Base-by-base conservation (phyloP, 2,113 vertebrate genomes). In the Podilymbus podiceps region DNA sequence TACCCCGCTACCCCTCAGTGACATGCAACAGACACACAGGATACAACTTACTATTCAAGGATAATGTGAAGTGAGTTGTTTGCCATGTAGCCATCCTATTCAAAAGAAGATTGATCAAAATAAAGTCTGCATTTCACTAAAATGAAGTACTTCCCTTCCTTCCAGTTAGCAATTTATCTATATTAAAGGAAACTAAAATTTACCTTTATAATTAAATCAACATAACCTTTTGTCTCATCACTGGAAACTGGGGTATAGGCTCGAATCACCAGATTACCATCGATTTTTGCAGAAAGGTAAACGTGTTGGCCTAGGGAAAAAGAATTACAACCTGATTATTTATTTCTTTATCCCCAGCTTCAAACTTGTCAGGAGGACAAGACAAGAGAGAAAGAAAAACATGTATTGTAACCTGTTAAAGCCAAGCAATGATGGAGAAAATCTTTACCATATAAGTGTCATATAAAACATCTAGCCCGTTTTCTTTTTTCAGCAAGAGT, bases 171-270 rank as follows among this genome's bases (percentile, higher is more conserved):
- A 81, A 78, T 27, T 55, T 38, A 50, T 8, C 46, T 44, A 4
- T 67, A 49, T 18, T 42, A 82, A 89, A 64, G 42, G 38, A 82
- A 95, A 47, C 24, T 17, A 72, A 69, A 75, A 75, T 42, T 96
- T 97, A 99, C 99, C 98, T 99, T 99, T 85, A 99, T 98, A 87
- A 99, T 97, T 19, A 99, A 98, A 96, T 99, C 99, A 20, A 99
- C 99, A 66, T 98, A 97, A 83, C 99, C 99, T 93, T 97, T 98
- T 69, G 99, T 98, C 42, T 99, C 98, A 3, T 99, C 99, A 50
- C 98, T 98, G 96, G 99, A 99, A 82, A 99, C 98, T 0, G 99
- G 99, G 4, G 99, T 99, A 86, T 99, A 99, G 71, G 99, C 98
- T 93, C 98, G 98, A 91, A 99, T 97, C 95, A 99, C 99, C 96